Evolutionary conservation across 1,140 invertebrate species (phyloP).

Genomic region (Camponotus floridanus): DNA sequence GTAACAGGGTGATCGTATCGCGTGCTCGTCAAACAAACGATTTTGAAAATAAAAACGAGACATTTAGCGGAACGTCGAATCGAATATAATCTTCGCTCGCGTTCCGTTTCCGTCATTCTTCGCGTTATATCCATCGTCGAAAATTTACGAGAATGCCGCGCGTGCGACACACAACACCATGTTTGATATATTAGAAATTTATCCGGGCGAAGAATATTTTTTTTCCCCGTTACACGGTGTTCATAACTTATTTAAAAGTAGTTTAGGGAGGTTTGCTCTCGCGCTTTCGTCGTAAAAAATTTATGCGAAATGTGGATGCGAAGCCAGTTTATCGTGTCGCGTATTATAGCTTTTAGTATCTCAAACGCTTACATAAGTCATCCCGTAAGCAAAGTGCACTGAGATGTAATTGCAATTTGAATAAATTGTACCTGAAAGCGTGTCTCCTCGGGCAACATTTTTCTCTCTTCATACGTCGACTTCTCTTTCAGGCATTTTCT

Average conservation of each 20-base stretch:
- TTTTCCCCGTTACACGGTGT: slow-evolving; percentile 13
- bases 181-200: not conserved
- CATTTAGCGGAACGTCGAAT: not conserved
- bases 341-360: slow-evolving; percentile 36
- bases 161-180: not conserved
- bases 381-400: slow-evolving; percentile 22
- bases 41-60: slow-evolving; percentile 46
- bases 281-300: slow-evolving; percentile 17
- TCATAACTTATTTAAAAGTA: slow-evolving; percentile 43
- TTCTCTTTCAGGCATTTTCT: slow-evolving; percentile 33
- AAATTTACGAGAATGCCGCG: slow-evolving; percentile 26
- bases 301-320: slow-evolving; percentile 29
- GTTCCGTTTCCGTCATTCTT: slow-evolving; percentile 22
- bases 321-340: slow-evolving; percentile 17
- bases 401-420: slow-evolving; percentile 55
- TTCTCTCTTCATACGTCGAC: slow-evolving; percentile 39
- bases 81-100: not conserved
- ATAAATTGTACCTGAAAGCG: slow-evolving; percentile 56
- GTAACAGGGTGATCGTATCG: slow-evolving; percentile 20
- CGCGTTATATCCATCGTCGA: not conserved
- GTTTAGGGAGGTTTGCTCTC: slow-evolving; percentile 2
- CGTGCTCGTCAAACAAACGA: slow-evolving; percentile 47
- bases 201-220: not conserved
- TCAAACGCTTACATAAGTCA: slow-evolving; percentile 52
- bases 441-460: slow-evolving; percentile 55